Evolutionary conservation across 2,888 invertebrate species (phyloP), one percentile per base, ranked within the genome.

Genomic region (Drosophila silvestris): DNA sequence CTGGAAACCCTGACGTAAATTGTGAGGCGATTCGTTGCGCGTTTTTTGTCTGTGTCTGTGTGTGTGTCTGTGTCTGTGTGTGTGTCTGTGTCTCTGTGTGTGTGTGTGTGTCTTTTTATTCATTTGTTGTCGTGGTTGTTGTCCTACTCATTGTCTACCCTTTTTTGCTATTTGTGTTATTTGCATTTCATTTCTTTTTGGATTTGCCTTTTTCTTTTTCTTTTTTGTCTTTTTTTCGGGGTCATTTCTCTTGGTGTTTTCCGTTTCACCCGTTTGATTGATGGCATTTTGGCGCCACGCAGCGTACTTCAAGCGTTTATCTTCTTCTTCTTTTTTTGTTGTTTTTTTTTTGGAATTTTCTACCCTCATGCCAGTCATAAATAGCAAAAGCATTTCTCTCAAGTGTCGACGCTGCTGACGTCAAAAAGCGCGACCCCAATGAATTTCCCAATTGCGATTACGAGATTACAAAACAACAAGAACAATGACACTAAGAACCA

Each of bases 271-370:
- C 54, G 39, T 73, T 83, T 82, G 82, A 81, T 82, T 82, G 82
- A 83, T 83, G 82, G 73, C 68, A 56, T 76, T 83, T 63, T 66
- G 76, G 59, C 67, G 63, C 65, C 76, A 70, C 70, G 67, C 68
- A 74, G 81, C 75, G 79, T 65, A 61, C 30, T 30, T 66, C 67
- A 69, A 66, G 81, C 72, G 78, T 80, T 82, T 47, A 16, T 75
- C 22, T n/a, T 57, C 0, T 5, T 19, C 28, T 26, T 2, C 5
- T n/a, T n/a, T 12, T 28, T 32, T 2, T 19, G 22, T n/a, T n/a
- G n/a, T n/a, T n/a, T 26, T 4, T 28, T 4, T 22, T 22, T 12
- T 39, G 2, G 14, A 14, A 2, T 50, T 60, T 60, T 60, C 6
- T 33, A 16, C 12, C 47, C 51, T 5, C 2, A 35, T 70, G 66